These are phyloP conservation scores for Plecturocebus donacophilus DNA, from an alignment of 2,113 vertebrate genomes.

Conservation along the genomic window DNA sequence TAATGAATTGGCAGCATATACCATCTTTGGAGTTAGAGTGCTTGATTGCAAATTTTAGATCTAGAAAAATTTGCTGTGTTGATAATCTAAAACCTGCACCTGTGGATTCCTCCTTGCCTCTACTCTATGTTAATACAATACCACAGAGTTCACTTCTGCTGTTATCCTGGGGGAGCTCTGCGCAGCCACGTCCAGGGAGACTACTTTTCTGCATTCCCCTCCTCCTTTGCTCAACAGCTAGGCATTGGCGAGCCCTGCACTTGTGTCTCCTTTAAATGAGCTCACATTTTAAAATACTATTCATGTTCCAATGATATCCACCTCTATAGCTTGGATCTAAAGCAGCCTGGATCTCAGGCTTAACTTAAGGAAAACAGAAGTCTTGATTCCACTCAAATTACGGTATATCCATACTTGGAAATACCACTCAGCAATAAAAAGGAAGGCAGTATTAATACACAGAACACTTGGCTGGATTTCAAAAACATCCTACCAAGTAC, in stretches of 20 bases:
- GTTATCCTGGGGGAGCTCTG: not conserved
- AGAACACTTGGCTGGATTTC: not conserved
- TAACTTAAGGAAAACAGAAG: not conserved
- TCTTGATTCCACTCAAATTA: not conserved
- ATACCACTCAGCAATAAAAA: not conserved
- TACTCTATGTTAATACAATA: too few species aligned
- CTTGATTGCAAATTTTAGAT: not conserved
- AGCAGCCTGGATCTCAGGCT: not conserved
- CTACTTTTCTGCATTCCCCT: not conserved
- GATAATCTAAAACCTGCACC: not conserved
- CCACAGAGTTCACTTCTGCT: not conserved
- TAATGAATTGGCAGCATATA: not conserved
- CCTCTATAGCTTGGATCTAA: not conserved
- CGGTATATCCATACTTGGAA: not conserved
- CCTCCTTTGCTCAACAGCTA: not conserved
- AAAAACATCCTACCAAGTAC: not conserved
- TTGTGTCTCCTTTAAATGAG: not conserved
- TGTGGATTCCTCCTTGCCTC: not conserved
- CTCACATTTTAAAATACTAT: not conserved
- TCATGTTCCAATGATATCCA: not conserved
- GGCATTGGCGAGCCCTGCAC: accelerated
- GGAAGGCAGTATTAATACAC: not conserved
- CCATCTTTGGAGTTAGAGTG: not conserved
- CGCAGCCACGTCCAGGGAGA: not conserved
- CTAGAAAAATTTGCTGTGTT: not conserved